Conservation (phyloP, 92 coral and sea anemone genomes). For the Palythoa heliodiscus region DNA sequence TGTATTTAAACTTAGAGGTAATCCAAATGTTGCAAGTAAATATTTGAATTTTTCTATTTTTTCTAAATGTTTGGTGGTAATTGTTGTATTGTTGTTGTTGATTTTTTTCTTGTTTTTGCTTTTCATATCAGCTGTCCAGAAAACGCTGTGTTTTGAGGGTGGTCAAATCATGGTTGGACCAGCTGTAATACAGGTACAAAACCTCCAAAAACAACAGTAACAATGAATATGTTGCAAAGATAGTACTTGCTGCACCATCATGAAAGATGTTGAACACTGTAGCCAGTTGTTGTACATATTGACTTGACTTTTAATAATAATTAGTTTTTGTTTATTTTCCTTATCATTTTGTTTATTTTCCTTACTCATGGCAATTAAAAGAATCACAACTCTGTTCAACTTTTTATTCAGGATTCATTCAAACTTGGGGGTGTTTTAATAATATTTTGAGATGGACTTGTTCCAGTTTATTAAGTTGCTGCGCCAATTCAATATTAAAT, state of each 20-base stretch:
- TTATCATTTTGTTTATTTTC: slow-evolving; percentile 20
- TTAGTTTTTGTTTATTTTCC: slow-evolving; percentile 41
- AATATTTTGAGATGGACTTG: slow-evolving; percentile 23
- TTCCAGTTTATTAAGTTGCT: slow-evolving; percentile 20
- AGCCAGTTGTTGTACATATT: slow-evolving; percentile 35
- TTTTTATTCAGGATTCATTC: slow-evolving; percentile 39
- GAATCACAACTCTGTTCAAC: slow-evolving; percentile 41
- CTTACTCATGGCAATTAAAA: slow-evolving; percentile 44
- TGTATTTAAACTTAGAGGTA: slow-evolving; percentile 17
- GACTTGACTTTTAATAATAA: slow-evolving; percentile 33
- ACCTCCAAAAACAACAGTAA: slow-evolving; percentile 34
- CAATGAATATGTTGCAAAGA: slow-evolving; percentile 34
- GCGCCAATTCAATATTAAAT: slow-evolving; percentile 18
- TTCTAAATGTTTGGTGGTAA: slow-evolving; percentile 12
- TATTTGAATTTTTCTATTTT: slow-evolving; percentile 12
- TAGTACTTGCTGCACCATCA: slow-evolving; percentile 20
- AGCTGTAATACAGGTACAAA: slow-evolving; percentile 39
- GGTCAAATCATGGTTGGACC: slow-evolving; percentile 47
- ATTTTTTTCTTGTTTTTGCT: slow-evolving; percentile 27
- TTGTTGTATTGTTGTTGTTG: slow-evolving; percentile 11
- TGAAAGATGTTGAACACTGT: slow-evolving; percentile 22
- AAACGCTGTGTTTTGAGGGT: slow-evolving; percentile 46
- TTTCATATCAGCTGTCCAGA: slow-evolving; percentile 35
- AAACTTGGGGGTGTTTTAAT: slow-evolving; percentile 41
- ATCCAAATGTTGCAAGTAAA: slow-evolving; percentile 12